phyloP scores from a whole-genome alignment of 2,888 invertebrate species.

The Pristionchus exspectatus region DNA sequence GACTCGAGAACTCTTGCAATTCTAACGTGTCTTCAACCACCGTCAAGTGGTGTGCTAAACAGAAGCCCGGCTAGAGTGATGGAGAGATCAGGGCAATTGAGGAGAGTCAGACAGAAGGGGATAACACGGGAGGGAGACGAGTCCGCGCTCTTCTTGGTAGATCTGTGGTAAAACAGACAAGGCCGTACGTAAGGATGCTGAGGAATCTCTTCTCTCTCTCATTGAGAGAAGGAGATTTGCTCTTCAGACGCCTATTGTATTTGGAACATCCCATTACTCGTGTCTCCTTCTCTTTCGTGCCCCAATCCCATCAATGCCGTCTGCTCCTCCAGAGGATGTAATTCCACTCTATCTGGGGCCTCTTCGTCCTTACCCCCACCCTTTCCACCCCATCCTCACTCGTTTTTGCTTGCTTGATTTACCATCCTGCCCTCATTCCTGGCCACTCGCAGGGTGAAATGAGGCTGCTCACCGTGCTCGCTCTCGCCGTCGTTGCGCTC shows the following conservation, averaged over 20 bases:
- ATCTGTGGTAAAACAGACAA: conserved; percentile 50
- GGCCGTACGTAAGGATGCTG: conserved; percentile 43
- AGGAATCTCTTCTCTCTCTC: conserved; percentile 21
- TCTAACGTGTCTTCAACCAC: conserved; percentile 47
- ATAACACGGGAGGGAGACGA: conserved; percentile 42
- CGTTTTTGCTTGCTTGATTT: neutral
- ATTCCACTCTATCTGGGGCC: neutral
- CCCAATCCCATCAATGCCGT: neutral
- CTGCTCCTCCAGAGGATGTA: neutral
- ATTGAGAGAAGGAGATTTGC: conserved; percentile 58
- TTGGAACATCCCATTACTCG: conserved; percentile 14
- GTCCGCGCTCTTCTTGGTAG: conserved; percentile 42
- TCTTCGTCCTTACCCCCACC: neutral
- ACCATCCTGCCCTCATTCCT: neutral
- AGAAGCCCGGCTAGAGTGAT: neutral
- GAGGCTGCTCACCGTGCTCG: conserved; percentile 31
- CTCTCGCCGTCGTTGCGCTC: neutral
- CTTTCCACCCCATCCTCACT: neutral
- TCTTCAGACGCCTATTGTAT: conserved; percentile 42
- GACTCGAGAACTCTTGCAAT: conserved; percentile 40
- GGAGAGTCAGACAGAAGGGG: neutral
- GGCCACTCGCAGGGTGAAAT: conserved; percentile 65
- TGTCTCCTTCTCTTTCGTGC: neutral
- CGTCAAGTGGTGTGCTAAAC: conserved; percentile 34
- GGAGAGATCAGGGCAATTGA: conserved; percentile 6